Conservation (phyloP, 2,797 vertebrate genomes). For the Buphagus erythrorhynchus region DNA sequence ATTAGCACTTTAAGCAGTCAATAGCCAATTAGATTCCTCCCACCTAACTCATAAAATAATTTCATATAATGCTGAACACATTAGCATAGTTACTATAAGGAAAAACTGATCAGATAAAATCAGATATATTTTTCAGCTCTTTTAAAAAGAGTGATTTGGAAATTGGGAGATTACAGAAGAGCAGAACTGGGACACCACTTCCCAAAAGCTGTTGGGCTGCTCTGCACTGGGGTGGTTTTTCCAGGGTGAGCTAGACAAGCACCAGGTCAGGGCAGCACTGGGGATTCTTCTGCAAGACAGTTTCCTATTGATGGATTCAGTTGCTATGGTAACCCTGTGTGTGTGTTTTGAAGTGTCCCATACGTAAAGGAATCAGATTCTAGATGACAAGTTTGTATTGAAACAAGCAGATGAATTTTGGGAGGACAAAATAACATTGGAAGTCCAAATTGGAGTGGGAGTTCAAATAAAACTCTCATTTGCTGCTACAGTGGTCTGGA, state of each 20-base stretch:
- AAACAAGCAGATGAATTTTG: not conserved
- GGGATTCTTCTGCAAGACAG: not conserved
- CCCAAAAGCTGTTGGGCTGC: not conserved
- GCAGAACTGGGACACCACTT: not conserved
- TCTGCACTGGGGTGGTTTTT: not conserved
- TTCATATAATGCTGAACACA: not conserved
- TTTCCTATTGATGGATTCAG: not conserved
- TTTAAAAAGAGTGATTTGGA: not conserved
- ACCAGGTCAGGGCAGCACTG: not conserved
- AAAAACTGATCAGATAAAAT: not conserved
- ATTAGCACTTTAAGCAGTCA: not conserved
- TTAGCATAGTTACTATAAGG: not conserved
- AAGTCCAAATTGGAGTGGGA: not conserved
- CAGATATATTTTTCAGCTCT: not conserved
- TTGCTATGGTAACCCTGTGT: not conserved
- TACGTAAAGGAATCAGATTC: not conserved
- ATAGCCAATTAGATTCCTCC: not conserved
- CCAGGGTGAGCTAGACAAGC: not conserved
- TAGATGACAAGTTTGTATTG: not conserved
- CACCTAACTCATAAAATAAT: not conserved
- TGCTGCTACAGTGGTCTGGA: not conserved
- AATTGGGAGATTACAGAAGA: not conserved
- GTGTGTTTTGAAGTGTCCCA: not conserved
- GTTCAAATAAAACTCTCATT: not conserved
- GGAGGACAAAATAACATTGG: not conserved